Evolutionary conservation across 2,888 invertebrate genomes (phyloP), one percentile per base, ranked within the genome.

Genomic region (Octonoba sinensis): DNA sequence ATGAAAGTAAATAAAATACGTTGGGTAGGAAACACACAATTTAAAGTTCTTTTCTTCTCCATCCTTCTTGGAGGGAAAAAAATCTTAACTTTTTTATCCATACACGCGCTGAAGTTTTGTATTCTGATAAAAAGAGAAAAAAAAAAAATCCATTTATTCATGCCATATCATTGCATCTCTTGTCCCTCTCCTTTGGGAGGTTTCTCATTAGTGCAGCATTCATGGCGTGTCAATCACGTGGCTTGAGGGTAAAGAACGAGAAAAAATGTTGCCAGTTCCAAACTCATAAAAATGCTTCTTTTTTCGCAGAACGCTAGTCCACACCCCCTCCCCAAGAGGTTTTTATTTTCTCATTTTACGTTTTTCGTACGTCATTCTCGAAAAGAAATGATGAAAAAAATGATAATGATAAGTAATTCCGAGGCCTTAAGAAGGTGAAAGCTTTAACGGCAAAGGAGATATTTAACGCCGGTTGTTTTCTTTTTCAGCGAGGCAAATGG

Each of bases 161-260:
- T 54, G 54, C 20, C 54, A 18, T 20, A 54, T 54, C n/a, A n/a
- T 54, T 54, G 54, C 54, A 18, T 54, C 54, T 54, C 54, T 1
- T 20, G 18, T 54, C 54, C 20, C 54, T 54, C 16, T 36, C 36
- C 36, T 36, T 36, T n/a, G 47, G 60, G 24, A 66, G 51, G 36
- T 20, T 57, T 75, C 75, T 75, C 75, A 75, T 75, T 75, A 75
- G 75, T 54, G 24, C 51, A 44, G 49, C 59, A 67, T 75, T 75
- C 75, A 75, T 67, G 51, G 44, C 59, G 60, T 66, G 75, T 75
- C 75, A 75, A 75, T 75, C 75, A 75, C 47, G 47, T 27, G 51
- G 20, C 22, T 71, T 60, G 24, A 13, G n/a, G 65, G 36, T 36
- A 36, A 65, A 65, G 66, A 74, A 71, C 49, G 57, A 24, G 57